A percentile compares a stretch with the other conserved stretches of the same genome.
These are phyloP conservation scores for Eudasyphora cyanicolor DNA, from an alignment of 2,888 invertebrate genomes.

Conservation along the genomic window DNA sequence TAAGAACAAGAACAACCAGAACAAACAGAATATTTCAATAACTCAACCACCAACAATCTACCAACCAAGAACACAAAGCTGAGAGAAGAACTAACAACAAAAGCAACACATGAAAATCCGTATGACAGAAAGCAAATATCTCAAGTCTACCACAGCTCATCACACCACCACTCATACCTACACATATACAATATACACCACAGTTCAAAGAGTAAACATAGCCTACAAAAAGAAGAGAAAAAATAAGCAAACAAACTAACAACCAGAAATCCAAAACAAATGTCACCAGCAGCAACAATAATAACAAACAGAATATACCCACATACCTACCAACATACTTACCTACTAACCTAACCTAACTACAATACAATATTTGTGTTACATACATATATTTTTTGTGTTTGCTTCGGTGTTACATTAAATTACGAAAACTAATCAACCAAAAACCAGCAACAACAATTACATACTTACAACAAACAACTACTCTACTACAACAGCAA, in stretches of 20 bases:
- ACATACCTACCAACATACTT: background rate
- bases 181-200: background rate
- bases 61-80: background rate
- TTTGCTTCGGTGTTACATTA: conserved; percentile 27
- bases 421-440: background rate
- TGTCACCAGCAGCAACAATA: background rate
- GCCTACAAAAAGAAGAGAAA: too few species aligned
- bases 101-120: background rate
- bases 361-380: conserved; percentile 22
- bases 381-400: background rate
- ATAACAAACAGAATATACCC: background rate
- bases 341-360: too few species aligned
- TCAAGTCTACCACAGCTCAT: conserved; percentile 24
- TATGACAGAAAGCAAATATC: background rate
- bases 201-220: background rate
- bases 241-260: background rate
- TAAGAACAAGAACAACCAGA: background rate
- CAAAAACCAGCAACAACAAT: conserved; percentile 12
- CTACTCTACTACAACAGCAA: conserved; percentile 15
- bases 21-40: background rate
- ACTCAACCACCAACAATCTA: background rate
- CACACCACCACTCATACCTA: too few species aligned
- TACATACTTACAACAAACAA: conserved; percentile 12
- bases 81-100: background rate
- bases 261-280: background rate